These are phyloP conservation scores for Heteromormyrus szaboi DNA, from an alignment of 2,797 vertebrate species.

Conservation along the genomic window DNA sequence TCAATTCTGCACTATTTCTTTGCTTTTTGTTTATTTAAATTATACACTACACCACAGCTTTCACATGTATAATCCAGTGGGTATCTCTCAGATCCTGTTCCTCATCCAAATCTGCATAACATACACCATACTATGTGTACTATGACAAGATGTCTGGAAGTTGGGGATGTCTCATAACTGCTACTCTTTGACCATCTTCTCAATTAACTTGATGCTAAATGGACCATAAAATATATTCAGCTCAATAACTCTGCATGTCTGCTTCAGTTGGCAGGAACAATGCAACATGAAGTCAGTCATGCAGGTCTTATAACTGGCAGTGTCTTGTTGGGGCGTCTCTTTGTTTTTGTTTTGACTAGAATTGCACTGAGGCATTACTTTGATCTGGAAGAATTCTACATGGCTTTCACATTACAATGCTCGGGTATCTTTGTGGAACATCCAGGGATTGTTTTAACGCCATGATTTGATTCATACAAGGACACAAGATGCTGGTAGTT, in stretches of 20 bases:
- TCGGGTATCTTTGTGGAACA: background rate
- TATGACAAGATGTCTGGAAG: background rate
- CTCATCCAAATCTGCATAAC: background rate
- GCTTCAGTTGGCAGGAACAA: background rate
- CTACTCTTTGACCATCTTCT: conserved; percentile 9
- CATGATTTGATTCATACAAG: background rate
- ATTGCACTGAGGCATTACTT: background rate
- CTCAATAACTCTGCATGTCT: background rate
- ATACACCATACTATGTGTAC: background rate
- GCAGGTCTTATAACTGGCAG: background rate
- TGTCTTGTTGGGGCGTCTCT: background rate
- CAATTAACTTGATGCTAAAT: conserved; percentile 14
- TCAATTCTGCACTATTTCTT: background rate
- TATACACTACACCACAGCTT: background rate
- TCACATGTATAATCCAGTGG: background rate
- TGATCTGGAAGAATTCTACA: conserved; percentile 6
- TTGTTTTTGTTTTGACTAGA: conserved; percentile 15
- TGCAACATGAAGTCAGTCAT: background rate
- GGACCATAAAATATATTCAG: conserved; percentile 19
- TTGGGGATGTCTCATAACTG: background rate
- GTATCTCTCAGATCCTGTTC: background rate
- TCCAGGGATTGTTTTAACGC: background rate
- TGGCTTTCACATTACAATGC: background rate
- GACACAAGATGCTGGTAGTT: background rate
- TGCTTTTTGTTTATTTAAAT: background rate